Conservation (phyloP, 2,888 invertebrate genomes). For the Girardia tigrina region DNA sequence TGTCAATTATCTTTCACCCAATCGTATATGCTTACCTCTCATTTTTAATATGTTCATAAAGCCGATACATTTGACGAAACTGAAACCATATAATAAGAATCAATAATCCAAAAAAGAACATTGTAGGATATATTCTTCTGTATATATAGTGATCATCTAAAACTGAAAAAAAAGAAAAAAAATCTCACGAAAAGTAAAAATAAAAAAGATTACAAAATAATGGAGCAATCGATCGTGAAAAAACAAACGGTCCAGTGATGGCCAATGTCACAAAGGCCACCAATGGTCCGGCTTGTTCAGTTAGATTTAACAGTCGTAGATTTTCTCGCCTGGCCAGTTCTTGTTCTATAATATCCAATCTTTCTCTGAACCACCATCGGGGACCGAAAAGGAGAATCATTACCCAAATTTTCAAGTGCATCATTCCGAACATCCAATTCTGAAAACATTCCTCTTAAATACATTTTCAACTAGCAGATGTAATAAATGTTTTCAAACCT, state of each 20-base stretch:
- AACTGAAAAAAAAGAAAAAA: not conserved
- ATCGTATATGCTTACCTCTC: constrained; percentile 53
- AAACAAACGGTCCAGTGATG: constrained; percentile 23
- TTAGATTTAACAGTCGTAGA: not conserved
- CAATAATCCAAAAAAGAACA: constrained; percentile 62
- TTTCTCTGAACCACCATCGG: constrained; percentile 26
- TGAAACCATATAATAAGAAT: constrained; percentile 66
- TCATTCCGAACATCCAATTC: constrained; percentile 32
- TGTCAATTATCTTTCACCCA: not conserved
- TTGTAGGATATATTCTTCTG: constrained; percentile 73
- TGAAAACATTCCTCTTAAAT: not conserved
- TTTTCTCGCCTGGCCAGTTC: not conserved
- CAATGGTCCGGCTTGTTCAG: not conserved
- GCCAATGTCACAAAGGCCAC: constrained; percentile 5
- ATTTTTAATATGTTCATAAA: constrained; percentile 95
- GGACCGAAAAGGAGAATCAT: constrained; percentile 24
- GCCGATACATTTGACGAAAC: constrained; percentile 75
- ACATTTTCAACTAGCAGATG: no score
- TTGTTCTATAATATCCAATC: constrained; percentile 10
- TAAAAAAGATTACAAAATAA: not conserved
- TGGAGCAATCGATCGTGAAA: constrained; percentile 20
- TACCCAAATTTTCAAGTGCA: constrained; percentile 28
- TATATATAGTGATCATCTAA: constrained; percentile 53
- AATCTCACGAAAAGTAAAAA: not conserved
- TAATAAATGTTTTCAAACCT: no score